Base-by-base conservation (phyloP, 2,113 vertebrate genomes). In the Archilochus colubris region DNA sequence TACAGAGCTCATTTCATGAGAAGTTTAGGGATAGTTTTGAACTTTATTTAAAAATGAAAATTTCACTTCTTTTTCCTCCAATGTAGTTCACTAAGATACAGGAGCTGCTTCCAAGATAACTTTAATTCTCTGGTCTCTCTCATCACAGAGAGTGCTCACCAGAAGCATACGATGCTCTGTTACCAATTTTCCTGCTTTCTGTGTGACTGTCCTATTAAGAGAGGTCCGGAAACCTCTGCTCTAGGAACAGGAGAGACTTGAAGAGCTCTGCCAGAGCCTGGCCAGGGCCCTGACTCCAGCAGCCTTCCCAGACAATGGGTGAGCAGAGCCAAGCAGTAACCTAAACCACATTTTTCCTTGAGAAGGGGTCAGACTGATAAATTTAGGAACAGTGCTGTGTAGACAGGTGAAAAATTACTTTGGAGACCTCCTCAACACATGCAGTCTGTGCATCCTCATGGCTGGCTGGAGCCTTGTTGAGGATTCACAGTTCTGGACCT, bases 321-420 rank as follows among this genome's bases (percentile, higher is more conserved):
- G 7, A 15, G 66, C 44, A 19, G 40, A 14, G 7, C 81, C 53
- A 19, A 18, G 48, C 22, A 68, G 23, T 5, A 85, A 10, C 31
- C 54, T 59, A 5, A 31, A 46, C 81, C 14, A 3, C 36, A 4
- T 19, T 44, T 44, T 46, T 66, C 8, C 48, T 55, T 31, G n/a
- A 40, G 62, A 86, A 19, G 36, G 58, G 27, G 9, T 10, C 54
- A 24, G 44, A 7, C 38, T 54, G 68, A 82, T 70, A 46, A 83
- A 81, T 83, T 82, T n/a, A 64, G 23, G n/a, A 28, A 15, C 9
- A 1, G 22, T 8, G 7, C 31, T 51, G 5, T 22, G n/a, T 38
- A 72, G 62, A 61, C 82, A 91, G 88, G n/a, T 74, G 63, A 88
- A 74, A 91, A 95, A 96, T 91, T 7, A 18, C 48, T 83, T 43